A percentile compares a stretch with the other conserved stretches of the same genome.
Evolutionary conservation across 1,140 invertebrate genomes (phyloP).

Genomic region (Lineus longissimus): DNA sequence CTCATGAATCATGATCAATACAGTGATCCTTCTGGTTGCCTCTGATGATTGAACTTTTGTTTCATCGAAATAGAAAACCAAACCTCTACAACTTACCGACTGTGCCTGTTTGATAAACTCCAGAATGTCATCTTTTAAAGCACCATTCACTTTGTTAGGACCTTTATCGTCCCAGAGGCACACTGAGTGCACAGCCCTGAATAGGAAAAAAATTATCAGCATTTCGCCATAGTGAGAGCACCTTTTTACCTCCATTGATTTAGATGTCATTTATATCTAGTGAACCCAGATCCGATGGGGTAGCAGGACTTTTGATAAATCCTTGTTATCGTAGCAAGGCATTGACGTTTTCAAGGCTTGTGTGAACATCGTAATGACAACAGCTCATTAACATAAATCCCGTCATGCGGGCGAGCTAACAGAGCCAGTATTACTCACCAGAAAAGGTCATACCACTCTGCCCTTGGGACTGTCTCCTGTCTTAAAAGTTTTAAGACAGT

Average conservation of each 20-base stretch:
- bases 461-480: slow-evolving; percentile 87
- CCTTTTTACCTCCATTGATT: too few species aligned
- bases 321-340: too few species aligned
- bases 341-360: too few species aligned
- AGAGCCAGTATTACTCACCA: slow-evolving; percentile 65
- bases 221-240: background rate
- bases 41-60: too few species aligned
- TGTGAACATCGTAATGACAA: too few species aligned
- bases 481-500: slow-evolving; percentile 87
- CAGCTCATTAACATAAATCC: too few species aligned
- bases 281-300: background rate
- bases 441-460: slow-evolving; percentile 96
- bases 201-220: slow-evolving; percentile 16
- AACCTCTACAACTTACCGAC: slow-evolving; percentile 56
- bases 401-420: too few species aligned
- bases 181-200: slow-evolving; percentile 77
- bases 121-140: slow-evolving; percentile 87
- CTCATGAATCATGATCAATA: background rate
- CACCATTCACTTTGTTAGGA: slow-evolving; percentile 78
- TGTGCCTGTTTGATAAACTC: slow-evolving; percentile 93
- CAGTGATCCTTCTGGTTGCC: too few species aligned
- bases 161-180: slow-evolving; percentile 97
- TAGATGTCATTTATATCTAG: too few species aligned
- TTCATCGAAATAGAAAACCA: too few species aligned
- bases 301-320: too few species aligned